These are phyloP conservation scores for Anolis carolinensis DNA, from an alignment of 2,113 vertebrate species.

Conservation along the genomic window DNA sequence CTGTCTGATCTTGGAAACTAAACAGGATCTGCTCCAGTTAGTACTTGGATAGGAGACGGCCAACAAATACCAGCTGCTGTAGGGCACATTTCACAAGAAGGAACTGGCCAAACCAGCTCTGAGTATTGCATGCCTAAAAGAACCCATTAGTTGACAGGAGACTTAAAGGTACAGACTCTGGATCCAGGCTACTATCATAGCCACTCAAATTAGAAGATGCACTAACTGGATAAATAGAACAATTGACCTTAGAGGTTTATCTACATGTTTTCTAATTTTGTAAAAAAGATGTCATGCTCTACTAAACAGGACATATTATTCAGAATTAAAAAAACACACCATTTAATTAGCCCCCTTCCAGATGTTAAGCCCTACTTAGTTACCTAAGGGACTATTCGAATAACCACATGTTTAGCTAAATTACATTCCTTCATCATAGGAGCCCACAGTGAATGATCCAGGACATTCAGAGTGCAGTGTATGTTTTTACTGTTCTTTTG, in stretches of 20 bases:
- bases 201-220: too few species aligned
- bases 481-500: background rate
- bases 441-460: background rate
- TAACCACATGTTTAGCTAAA: background rate
- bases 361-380: background rate
- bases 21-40: too few species aligned
- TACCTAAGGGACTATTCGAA: background rate
- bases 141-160: too few species aligned
- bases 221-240: background rate
- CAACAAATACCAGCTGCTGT: too few species aligned
- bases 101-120: too few species aligned
- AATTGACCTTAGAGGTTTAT: background rate
- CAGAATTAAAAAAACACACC: background rate
- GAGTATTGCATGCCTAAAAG: too few species aligned
- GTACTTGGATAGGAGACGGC: too few species aligned
- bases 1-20: too few species aligned
- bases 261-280: background rate
- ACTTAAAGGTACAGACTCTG: too few species aligned
- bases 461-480: background rate
- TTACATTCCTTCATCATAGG: background rate
- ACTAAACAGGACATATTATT: background rate
- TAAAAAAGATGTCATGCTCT: background rate
- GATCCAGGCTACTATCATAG: too few species aligned
- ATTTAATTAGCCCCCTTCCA: background rate
- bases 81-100: too few species aligned